These are phyloP conservation scores for Athalia cordata DNA, from an alignment of 2,888 invertebrate species.

Conservation along the genomic window DNA sequence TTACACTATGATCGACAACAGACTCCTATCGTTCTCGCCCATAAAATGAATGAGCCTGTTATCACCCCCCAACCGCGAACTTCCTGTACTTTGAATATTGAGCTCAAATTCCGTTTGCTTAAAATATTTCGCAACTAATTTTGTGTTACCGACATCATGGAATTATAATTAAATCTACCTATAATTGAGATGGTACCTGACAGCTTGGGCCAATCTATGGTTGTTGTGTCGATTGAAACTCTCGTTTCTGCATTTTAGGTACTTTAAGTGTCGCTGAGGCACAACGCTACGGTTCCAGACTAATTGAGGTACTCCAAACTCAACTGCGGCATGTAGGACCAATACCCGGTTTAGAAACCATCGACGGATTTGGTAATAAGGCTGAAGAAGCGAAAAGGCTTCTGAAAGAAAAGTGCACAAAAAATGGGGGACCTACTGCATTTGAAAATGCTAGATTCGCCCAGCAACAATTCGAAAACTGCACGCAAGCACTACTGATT, in stretches of 20 bases:
- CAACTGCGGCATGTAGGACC: constrained; percentile 49
- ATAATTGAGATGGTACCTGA: too few species aligned
- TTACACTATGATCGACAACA: not conserved
- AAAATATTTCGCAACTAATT: too few species aligned
- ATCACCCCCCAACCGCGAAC: not conserved
- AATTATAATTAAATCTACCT: too few species aligned
- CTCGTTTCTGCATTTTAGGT: constrained; percentile 46
- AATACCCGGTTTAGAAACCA: constrained; percentile 56
- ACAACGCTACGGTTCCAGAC: constrained; percentile 53
- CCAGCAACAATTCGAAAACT: constrained; percentile 72
- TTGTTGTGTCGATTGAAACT: not conserved
- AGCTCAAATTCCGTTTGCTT: too few species aligned
- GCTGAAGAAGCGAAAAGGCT: constrained; percentile 75
- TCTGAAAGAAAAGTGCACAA: constrained; percentile 80
- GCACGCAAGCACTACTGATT: constrained; percentile 79
- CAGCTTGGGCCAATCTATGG: too few species aligned
- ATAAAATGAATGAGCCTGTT: constrained; percentile 8
- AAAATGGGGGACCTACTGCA: constrained; percentile 78
- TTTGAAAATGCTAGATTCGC: constrained; percentile 76
- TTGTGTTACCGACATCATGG: too few species aligned
- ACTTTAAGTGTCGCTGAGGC: constrained; percentile 50
- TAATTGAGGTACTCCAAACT: constrained; percentile 54
- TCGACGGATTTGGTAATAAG: constrained; percentile 45
- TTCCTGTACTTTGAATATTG: constrained; percentile 3
- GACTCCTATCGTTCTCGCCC: constrained; percentile 8